Evolutionary conservation across 2,888 invertebrate species (phyloP).

Genomic region (Apeira syringaria): DNA sequence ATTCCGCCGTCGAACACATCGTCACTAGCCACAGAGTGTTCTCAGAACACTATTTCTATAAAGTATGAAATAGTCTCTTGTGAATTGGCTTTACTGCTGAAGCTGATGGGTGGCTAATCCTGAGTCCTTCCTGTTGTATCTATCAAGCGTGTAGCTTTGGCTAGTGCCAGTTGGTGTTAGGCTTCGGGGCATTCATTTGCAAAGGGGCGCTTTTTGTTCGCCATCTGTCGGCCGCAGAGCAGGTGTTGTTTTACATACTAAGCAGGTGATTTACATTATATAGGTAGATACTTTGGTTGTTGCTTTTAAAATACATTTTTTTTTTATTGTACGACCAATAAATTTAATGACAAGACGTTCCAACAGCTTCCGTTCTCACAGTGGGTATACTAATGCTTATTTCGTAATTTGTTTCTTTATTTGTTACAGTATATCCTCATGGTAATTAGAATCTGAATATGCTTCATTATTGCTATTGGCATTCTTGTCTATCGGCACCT

Average conservation of each 20-base stretch:
- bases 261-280: conserved; percentile 79
- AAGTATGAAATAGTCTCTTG: too few species aligned
- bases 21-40: too few species aligned
- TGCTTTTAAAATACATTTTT: conserved; percentile 33
- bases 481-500: too few species aligned
- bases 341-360: conserved; percentile 16
- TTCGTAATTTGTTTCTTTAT: too few species aligned
- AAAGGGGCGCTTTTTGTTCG: conserved; percentile 47
- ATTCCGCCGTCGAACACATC: too few species aligned
- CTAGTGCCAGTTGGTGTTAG: conserved; percentile 29
- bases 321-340: conserved; percentile 27
- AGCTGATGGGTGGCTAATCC: neutral
- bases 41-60: too few species aligned
- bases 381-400: neutral
- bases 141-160: conserved; percentile 16
- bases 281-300: conserved; percentile 58
- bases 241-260: conserved; percentile 75
- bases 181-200: conserved; percentile 45
- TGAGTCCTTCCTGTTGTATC: neutral
- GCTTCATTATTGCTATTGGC: too few species aligned
- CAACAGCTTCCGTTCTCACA: conserved; percentile 24
- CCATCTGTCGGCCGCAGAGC: conserved; percentile 78
- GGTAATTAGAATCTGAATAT: too few species aligned
- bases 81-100: too few species aligned
- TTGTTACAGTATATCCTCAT: too few species aligned